These are phyloP conservation scores for silkworm (Bombyx mori) DNA, from an alignment of 1,140 invertebrate genomes.

Conservation along the genomic window DNA sequence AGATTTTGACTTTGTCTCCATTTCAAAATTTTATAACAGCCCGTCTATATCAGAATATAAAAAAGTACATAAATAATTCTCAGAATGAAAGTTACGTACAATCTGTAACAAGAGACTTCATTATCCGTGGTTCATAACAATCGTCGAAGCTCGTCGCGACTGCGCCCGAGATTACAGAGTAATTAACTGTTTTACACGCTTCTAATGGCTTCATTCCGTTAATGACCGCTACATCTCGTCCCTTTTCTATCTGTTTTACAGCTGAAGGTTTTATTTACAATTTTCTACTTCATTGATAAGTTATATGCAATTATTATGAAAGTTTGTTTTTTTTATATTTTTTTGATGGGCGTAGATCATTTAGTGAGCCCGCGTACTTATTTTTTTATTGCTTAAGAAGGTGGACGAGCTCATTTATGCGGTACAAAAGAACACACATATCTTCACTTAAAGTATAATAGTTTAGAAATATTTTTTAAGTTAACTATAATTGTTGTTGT, in stretches of 20 bases:
- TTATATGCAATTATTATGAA: not conserved
- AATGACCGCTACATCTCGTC: conserved; percentile 50
- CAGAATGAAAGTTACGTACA: too few relatives aligned
- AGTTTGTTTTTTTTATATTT: not conserved
- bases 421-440: too few relatives aligned
- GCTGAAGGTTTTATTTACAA: not conserved
- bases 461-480: too few relatives aligned
- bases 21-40: too few relatives aligned
- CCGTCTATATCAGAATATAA: too few relatives aligned
- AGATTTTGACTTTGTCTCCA: too few relatives aligned
- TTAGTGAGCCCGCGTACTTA: too few relatives aligned
- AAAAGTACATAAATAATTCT: too few relatives aligned
- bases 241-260: conserved; percentile 22
- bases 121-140: conserved; percentile 30
- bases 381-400: too few relatives aligned
- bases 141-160: conserved; percentile 18
- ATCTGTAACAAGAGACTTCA: conserved; percentile 5
- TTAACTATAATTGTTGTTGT: too few relatives aligned
- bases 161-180: conserved; percentile 39
- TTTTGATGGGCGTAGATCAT: not conserved
- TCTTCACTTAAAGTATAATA: too few relatives aligned
- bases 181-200: conserved; percentile 67
- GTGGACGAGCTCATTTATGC: too few relatives aligned
- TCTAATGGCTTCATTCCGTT: conserved; percentile 62
- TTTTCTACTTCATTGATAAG: conserved; percentile 1